phyloP scores from a whole-genome alignment of 1,140 invertebrate genomes.

The Eupeodes corollae region DNA sequence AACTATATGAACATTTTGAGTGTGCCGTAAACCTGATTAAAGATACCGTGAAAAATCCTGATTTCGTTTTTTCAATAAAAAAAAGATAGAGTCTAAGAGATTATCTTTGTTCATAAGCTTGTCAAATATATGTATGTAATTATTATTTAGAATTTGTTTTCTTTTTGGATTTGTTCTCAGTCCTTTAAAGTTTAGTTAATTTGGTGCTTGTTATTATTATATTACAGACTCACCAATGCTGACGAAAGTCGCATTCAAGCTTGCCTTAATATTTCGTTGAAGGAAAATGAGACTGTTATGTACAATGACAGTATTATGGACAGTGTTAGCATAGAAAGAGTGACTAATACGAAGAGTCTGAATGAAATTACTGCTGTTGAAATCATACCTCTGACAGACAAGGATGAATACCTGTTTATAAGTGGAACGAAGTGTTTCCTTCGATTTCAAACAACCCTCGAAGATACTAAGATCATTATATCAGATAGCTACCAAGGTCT shows the following conservation, averaged over 20 bases:
- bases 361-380: conserved; percentile 11
- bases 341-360: conserved; percentile 9
- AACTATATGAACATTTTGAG: too few relatives aligned
- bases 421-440: conserved; percentile 11
- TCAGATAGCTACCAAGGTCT: conserved; percentile 15
- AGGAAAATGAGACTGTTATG: conserved; percentile 17
- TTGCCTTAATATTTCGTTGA: conserved; percentile 11
- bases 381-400: conserved; percentile 10
- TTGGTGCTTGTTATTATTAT: not conserved
- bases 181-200: too few relatives aligned
- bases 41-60: too few relatives aligned
- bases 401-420: conserved; percentile 2
- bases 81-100: too few relatives aligned
- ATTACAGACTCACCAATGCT: conserved; percentile 21
- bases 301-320: conserved; percentile 18
- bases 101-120: too few relatives aligned
- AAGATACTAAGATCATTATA: conserved; percentile 15
- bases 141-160: too few relatives aligned
- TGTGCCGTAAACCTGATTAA: too few relatives aligned
- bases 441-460: conserved; percentile 9
- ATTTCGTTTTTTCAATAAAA: too few relatives aligned
- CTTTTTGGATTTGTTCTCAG: too few relatives aligned
- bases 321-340: conserved; percentile 17
- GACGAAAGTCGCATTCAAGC: conserved; percentile 20
- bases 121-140: too few relatives aligned